These are phyloP conservation scores for Chascanopsetta lugubris DNA, from an alignment of 2,113 vertebrate genomes.

Conservation along the genomic window DNA sequence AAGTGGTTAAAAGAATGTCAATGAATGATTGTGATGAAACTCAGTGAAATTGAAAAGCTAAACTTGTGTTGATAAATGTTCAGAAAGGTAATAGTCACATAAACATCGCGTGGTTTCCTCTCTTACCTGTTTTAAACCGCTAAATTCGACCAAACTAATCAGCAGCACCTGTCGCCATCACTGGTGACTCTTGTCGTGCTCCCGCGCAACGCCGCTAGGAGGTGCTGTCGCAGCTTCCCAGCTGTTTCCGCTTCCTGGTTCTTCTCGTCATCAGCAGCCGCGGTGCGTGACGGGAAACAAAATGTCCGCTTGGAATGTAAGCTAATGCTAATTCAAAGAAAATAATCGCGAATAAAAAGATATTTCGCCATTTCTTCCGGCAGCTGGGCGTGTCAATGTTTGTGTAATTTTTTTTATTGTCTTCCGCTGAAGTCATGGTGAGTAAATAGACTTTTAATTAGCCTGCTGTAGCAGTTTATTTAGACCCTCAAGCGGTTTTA, in stretches of 20 bases:
- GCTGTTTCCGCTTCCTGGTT: conserved; percentile 11
- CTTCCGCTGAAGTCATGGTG: conserved; percentile 58
- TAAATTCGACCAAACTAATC: not conserved
- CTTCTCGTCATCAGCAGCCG: not conserved
- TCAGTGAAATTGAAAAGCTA: too few species aligned
- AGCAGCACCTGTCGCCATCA: not conserved
- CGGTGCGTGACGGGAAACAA: conserved; percentile 75
- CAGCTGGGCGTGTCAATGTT: not conserved
- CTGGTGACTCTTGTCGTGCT: not conserved
- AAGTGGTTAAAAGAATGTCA: too few species aligned
- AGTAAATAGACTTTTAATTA: conserved; percentile 20
- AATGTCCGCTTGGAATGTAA: conserved; percentile 49
- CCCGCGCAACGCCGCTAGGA: not conserved
- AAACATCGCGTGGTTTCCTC: not conserved
- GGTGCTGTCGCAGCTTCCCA: conserved; percentile 1
- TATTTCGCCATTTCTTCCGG: not conserved
- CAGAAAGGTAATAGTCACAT: not conserved
- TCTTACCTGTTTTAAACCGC: not conserved
- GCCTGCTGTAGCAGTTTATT: not conserved
- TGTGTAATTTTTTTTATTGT: not conserved
- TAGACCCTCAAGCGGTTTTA: conserved; percentile 14
- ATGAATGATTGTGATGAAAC: too few species aligned
- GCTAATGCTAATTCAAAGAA: conserved; percentile 25
- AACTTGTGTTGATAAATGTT: too few species aligned
- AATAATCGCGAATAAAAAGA: conserved; percentile 9